Evolutionary conservation across 2,888 invertebrate genomes (phyloP).

Genomic region (Apoda limacodes): DNA sequence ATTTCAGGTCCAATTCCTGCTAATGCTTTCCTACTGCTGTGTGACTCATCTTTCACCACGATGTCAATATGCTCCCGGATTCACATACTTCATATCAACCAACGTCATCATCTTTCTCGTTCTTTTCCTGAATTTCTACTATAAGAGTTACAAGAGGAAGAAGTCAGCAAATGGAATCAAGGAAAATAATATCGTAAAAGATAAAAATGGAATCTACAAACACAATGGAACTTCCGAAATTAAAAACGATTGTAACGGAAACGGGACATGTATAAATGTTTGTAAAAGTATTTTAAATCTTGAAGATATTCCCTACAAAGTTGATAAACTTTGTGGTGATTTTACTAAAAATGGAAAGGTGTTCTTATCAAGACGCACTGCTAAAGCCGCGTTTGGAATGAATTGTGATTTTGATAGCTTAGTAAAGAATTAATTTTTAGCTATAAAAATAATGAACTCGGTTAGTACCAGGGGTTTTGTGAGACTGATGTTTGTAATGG

Average conservation of each 20-base stretch:
- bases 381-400: conserved; percentile 37
- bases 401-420: conserved; percentile 46
- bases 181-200: conserved; percentile 28
- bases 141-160: conserved; percentile 65
- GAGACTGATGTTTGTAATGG: conserved; percentile 65
- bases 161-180: conserved; percentile 31
- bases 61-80: conserved; percentile 71
- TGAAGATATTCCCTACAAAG: conserved; percentile 42
- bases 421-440: conserved; percentile 55
- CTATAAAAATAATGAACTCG: conserved; percentile 13
- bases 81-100: conserved; percentile 64
- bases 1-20: conserved; percentile 73
- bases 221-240: conserved; percentile 22
- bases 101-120: conserved; percentile 74
- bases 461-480: conserved; percentile 37
- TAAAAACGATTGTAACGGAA: conserved; percentile 25
- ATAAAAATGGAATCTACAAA: conserved; percentile 31
- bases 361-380: conserved; percentile 44
- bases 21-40: conserved; percentile 74
- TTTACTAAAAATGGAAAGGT: conserved; percentile 44
- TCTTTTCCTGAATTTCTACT: conserved; percentile 76
- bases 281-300: conserved; percentile 27
- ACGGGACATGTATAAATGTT: conserved; percentile 29
- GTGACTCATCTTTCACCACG: conserved; percentile 67
- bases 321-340: conserved; percentile 44